Base-by-base conservation (phyloP, 2,113 vertebrate genomes). In the Sakesphorus luctuosus region DNA sequence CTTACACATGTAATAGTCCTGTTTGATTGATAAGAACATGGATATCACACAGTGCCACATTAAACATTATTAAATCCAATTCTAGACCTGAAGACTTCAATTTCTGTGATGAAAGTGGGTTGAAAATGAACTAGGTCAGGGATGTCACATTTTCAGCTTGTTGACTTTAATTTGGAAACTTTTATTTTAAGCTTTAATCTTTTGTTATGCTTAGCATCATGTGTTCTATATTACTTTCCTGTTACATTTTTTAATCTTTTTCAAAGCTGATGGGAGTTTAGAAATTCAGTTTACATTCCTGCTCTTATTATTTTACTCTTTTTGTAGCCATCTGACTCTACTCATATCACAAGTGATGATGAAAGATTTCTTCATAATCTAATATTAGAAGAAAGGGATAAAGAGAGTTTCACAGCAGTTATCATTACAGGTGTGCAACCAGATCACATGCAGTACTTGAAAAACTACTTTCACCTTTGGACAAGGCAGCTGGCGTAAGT, bases 401-500 rank as follows among this genome's bases (percentile, higher is more conserved):
- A 98, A 95, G 91, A 98, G 49, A 98, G 98, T 94, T 99, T 99
- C 97, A 99, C 99, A 67, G 98, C 98, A 25, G 98, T 99, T 82
- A 92, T 99, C 55, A 98, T 99, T 81, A 99, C 98, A 73, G 98
- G 98, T 73, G 93, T 99, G 23, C 97, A 97, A 33, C 89, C 97
- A 56, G 97, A 98, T 24, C 98, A 99, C 65, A 95, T 99, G 66
- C 91, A 94, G 40, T 98, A 98, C 89, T 97, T 99, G 94, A 99
- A 98, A 97, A 96, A 98, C 14, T 88, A 98, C 84, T 99, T 98
- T 63, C 58, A 94, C 52, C 95, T 97, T 73, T 99, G 98, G 99
- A 98, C 98, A 87, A 98, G 98, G 91, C 98, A 99, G 83, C 98
- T 99, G 82, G 98, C 99, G 99, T 99, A 96, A 99, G 99, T 96